These are phyloP conservation scores for Notiomystis cincta DNA, from an alignment of 2,113 vertebrate species.

Conservation along the genomic window DNA sequence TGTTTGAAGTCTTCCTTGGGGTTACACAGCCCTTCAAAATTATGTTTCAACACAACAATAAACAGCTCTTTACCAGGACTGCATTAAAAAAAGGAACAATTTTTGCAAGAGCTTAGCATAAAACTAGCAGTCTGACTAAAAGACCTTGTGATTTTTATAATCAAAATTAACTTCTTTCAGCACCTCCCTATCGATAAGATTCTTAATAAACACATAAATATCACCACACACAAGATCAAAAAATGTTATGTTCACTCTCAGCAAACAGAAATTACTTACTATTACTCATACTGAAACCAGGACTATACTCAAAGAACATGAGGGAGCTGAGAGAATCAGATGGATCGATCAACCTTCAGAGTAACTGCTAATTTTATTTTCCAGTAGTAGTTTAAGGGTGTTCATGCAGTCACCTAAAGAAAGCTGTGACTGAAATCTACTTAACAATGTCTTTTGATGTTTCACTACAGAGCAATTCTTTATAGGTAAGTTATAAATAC, in stretches of 20 bases:
- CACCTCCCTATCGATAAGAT: background rate
- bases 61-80: background rate
- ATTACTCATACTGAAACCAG: background rate
- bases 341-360: background rate
- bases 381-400: background rate
- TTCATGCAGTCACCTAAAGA: background rate
- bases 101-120: background rate
- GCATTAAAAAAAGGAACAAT: background rate
- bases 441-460: constrained; percentile 17
- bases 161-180: background rate
- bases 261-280: background rate
- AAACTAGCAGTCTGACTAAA: background rate
- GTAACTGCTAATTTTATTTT: constrained; percentile 21
- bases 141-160: background rate
- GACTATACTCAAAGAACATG: background rate
- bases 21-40: background rate
- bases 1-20: background rate
- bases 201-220: background rate
- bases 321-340: background rate
- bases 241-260: background rate
- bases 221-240: background rate
- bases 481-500: constrained; percentile 26
- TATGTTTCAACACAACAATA: background rate
- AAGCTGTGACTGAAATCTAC: background rate
- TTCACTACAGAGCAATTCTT: background rate